phyloP scores from a whole-genome alignment of 2,888 invertebrate genomes.

The Drosophila quinaria region DNA sequence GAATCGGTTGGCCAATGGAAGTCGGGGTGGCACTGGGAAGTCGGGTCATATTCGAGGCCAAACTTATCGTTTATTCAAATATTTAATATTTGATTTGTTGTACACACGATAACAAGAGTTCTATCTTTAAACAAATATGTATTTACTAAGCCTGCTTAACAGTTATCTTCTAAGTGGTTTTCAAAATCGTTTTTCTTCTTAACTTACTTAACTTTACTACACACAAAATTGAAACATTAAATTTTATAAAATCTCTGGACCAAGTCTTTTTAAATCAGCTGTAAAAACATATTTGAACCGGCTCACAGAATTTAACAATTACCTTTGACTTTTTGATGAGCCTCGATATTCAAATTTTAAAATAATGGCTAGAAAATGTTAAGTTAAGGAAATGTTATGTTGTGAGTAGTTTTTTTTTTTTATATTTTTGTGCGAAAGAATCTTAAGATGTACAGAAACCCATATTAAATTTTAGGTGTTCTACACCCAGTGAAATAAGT shows the following conservation, averaged over 20 bases:
- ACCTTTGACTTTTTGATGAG: background rate
- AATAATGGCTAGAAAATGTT: background rate
- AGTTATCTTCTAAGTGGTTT: background rate
- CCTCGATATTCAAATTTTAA: background rate
- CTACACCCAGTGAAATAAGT: too few species aligned
- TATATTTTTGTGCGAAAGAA: too few species aligned
- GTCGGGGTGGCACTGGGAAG: constrained; percentile 8
- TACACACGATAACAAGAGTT: constrained; percentile 23
- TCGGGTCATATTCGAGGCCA: constrained; percentile 35
- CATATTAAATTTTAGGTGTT: too few species aligned
- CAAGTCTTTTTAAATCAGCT: background rate
- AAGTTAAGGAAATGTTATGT: background rate
- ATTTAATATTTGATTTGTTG: constrained; percentile 45
- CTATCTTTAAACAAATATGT: constrained; percentile 12
- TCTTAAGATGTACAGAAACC: too few species aligned
- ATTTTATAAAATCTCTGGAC: background rate
- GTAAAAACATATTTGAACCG: background rate
- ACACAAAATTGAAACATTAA: background rate
- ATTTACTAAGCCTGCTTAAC: background rate
- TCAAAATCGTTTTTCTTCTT: background rate
- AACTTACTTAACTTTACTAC: too few species aligned
- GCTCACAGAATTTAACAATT: background rate
- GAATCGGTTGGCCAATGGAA: background rate
- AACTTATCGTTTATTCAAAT: constrained; percentile 54
- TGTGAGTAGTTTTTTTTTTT: too few species aligned